These are phyloP conservation scores for Catocala nupta DNA, from an alignment of 2,888 invertebrate species.

Conservation along the genomic window DNA sequence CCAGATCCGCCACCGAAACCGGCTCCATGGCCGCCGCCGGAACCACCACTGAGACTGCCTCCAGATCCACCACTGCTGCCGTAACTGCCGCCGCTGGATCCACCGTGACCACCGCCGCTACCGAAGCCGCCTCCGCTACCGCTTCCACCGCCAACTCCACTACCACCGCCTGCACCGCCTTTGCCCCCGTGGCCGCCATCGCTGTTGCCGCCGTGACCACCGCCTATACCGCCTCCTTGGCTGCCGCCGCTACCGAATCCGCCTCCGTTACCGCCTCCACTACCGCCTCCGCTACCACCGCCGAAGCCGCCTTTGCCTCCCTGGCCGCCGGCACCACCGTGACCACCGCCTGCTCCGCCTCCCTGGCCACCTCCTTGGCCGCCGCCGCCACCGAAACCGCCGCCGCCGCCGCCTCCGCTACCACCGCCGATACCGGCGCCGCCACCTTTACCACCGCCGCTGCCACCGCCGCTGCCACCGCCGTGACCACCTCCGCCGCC, in stretches of 20 bases:
- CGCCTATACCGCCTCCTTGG: constrained; percentile 45
- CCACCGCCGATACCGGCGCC: constrained; percentile 28
- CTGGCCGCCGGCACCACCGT: constrained; percentile 16
- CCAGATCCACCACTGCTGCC: constrained; percentile 42
- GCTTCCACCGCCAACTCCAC: constrained; percentile 40
- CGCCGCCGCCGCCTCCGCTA: constrained; percentile 39
- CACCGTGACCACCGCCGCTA: too few relatives aligned
- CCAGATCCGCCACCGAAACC: background rate
- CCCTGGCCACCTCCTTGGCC: constrained; percentile 19
- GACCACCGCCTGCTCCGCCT: constrained; percentile 28
- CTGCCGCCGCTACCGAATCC: constrained; percentile 48
- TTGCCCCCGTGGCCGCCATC: constrained; percentile 5
- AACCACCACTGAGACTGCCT: constrained; percentile 43
- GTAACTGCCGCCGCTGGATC: constrained; percentile 44
- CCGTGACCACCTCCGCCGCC: constrained; percentile 5
- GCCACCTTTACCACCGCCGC: constrained; percentile 30
- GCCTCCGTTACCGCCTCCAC: constrained; percentile 42
- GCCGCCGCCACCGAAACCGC: constrained; percentile 59
- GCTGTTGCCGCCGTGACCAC: constrained; percentile 38
- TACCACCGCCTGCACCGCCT: constrained; percentile 41
- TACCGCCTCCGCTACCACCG: constrained; percentile 42
- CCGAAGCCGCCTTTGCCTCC: constrained; percentile 35
- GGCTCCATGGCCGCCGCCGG: constrained; percentile 41
- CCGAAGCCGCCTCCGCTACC: constrained; percentile 4
- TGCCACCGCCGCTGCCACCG: constrained; percentile 13